phyloP scores from a whole-genome alignment of 2,797 vertebrate species.

The Chrosomus eos region DNA sequence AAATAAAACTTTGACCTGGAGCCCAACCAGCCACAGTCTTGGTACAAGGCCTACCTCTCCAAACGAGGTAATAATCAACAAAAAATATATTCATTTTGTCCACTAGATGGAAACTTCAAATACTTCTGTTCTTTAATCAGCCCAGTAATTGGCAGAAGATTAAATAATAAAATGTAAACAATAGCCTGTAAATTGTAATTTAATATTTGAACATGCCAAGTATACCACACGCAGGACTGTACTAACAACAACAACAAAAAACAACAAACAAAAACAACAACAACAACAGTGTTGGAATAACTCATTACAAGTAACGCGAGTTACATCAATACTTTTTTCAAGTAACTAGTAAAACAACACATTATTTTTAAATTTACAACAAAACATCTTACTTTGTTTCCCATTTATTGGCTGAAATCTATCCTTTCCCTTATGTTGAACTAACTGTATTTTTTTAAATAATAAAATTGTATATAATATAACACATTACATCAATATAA shows the following conservation, averaged over 20 bases:
- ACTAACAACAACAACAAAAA: background rate
- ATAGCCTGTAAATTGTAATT: background rate
- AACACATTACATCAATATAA: no score
- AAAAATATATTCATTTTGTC: background rate
- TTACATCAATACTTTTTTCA: background rate
- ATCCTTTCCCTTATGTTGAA: background rate
- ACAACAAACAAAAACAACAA: background rate
- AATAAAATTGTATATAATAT: no score
- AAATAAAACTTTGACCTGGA: constrained; percentile 73
- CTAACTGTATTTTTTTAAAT: background rate
- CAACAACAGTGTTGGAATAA: background rate
- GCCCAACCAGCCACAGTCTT: constrained; percentile 65
- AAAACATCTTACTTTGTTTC: background rate
- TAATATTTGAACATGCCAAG: background rate
- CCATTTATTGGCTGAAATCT: background rate
- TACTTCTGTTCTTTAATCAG: background rate
- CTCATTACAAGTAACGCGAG: no score
- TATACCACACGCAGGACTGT: no score
- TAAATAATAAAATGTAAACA: background rate
- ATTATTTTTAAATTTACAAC: background rate
- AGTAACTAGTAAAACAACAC: background rate
- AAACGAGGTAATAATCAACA: constrained; percentile 76
- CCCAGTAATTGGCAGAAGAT: background rate
- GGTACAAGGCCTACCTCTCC: constrained; percentile 69
- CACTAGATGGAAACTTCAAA: constrained; percentile 28